These are phyloP conservation scores for Corticium candelabrum DNA, from an alignment of 37 sponge, comb jelly and placozoan species.

Conservation along the genomic window DNA sequence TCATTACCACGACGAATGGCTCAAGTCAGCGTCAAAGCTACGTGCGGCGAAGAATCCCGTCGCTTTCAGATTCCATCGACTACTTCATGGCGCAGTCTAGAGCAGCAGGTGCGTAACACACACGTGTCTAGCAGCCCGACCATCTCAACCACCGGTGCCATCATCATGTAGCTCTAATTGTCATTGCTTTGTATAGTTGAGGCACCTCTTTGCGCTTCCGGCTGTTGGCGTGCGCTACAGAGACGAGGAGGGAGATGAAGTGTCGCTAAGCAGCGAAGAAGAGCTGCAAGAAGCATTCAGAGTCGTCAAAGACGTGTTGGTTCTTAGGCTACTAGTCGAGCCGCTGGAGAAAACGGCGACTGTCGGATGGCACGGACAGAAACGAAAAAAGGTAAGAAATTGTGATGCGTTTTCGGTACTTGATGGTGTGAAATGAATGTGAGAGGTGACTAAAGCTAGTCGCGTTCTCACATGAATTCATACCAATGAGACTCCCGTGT, in stretches of 20 bases:
- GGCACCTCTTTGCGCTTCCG: background rate
- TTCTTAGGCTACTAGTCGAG: no score
- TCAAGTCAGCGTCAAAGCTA: background rate
- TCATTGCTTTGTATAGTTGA: background rate
- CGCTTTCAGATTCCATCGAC: background rate
- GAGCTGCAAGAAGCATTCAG: background rate
- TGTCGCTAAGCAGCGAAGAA: background rate
- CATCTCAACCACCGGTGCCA: background rate
- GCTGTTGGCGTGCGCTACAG: background rate
- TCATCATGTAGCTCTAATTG: no score
- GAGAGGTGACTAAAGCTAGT: no score
- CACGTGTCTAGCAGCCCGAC: background rate
- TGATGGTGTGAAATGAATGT: no score
- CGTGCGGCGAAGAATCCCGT: background rate
- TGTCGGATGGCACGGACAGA: no score
- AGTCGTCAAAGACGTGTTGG: no score
- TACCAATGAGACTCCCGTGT: no score
- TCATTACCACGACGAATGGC: background rate
- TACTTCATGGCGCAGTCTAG: background rate
- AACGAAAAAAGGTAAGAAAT: no score
- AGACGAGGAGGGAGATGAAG: background rate
- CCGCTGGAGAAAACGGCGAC: no score
- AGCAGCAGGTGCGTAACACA: background rate
- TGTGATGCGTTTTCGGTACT: no score
- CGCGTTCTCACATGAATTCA: no score